Base-by-base conservation (phyloP, 2,113 vertebrate genomes). In the Gobio gobio region DNA sequence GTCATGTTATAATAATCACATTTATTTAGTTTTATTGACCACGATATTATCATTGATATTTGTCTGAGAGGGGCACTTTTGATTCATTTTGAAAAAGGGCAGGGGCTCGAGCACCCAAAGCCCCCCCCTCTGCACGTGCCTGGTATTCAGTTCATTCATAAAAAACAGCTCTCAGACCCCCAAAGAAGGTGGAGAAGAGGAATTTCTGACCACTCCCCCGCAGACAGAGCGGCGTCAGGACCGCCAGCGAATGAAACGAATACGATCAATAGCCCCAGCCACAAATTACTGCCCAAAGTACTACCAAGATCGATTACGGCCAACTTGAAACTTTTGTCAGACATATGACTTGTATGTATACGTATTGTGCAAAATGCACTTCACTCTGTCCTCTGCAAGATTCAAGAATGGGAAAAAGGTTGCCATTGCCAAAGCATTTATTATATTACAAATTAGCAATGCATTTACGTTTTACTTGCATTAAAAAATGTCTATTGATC, bases 161-260 rank as follows among this genome's bases (percentile, higher is more conserved):
- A 93, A 93, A 92, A 91, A 78, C 84, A 86, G 56, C 87, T 83
- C 85, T 3, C 6, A 26, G 91, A 93, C 92, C 87, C 87, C 87
- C 85, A 86, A 86, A 86, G 85, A 86, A 88, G 86, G 87, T 86
- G 63, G 45, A 80, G 61, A 59, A 74, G 86, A 81, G 45, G 14
- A 14, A 83, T 85, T 88, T 45, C 20, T 74, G 86, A 83, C 93
- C 91, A 92, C 95, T 86, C 96, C 95, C 87, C 90, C 68, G 56
- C 92, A 96, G 96, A 96, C 96, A 93, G 92, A 91, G 83, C 85
- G 96, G 95, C 95, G 95, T 96, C 96, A 86, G 88, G 92, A 87
- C 88, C 89, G 87, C 59, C 83, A 93, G 93, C 92, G 91, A 91
- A 93, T 90, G 86, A 89, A 93, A 93, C 91, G 89, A 93, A 92